These are phyloP conservation scores for Ethmia dodecea DNA, from an alignment of 2,888 invertebrate genomes.

Conservation along the genomic window DNA sequence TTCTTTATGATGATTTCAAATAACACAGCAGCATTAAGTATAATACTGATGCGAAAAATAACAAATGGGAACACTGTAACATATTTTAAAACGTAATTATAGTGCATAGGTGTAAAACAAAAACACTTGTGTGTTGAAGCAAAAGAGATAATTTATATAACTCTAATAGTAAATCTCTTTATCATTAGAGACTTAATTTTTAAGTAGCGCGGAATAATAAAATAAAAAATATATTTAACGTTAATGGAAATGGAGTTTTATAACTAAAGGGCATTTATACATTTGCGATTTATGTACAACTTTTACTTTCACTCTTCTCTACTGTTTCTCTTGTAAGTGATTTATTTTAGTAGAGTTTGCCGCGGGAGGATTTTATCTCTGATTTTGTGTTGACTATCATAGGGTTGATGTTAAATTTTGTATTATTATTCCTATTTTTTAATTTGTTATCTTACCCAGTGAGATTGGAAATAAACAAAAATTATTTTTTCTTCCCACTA, in stretches of 20 bases:
- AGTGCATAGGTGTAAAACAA: constrained; percentile 62
- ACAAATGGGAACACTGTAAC: constrained; percentile 78
- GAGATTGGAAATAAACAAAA: too few species aligned
- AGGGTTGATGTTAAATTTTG: constrained; percentile 35
- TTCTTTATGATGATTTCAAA: background rate
- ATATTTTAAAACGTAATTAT: constrained; percentile 73
- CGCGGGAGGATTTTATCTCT: constrained; percentile 31
- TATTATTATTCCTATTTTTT: constrained; percentile 41
- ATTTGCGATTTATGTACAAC: constrained; percentile 52
- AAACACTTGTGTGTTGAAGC: constrained; percentile 45
- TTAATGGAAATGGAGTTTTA: constrained; percentile 53
- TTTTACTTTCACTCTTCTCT: constrained; percentile 49
- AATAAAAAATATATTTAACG: constrained; percentile 57
- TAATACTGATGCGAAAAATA: constrained; percentile 51
- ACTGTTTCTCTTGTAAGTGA: constrained; percentile 19
- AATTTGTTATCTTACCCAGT: constrained; percentile 45
- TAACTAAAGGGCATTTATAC: constrained; percentile 67
- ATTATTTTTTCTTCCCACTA: too few species aligned
- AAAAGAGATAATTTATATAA: constrained; percentile 67
- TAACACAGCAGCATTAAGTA: constrained; percentile 41
- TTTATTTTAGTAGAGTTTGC: constrained; percentile 8
- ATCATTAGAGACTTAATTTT: constrained; percentile 62
- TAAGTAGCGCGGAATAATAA: constrained; percentile 56
- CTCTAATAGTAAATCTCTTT: constrained; percentile 60
- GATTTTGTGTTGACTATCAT: constrained; percentile 40